Evolutionary conservation across 1,140 invertebrate species (phyloP).

Genomic region (Gonioctena quinquepunctata): DNA sequence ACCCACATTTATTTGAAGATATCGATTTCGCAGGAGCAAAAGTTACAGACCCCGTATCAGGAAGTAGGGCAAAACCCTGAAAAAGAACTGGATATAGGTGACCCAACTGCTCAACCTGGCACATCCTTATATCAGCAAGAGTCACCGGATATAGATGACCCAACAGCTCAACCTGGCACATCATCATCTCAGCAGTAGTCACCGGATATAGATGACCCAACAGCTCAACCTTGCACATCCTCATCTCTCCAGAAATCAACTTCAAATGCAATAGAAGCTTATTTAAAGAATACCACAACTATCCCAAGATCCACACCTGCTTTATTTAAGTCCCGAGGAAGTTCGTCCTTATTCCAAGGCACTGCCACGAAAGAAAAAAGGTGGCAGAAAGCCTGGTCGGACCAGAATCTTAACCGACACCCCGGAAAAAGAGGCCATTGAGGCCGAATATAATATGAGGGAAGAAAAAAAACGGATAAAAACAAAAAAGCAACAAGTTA

Average conservation of each 20-base stretch:
- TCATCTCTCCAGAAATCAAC: too few species aligned
- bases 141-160: too few species aligned
- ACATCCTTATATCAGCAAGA: too few species aligned
- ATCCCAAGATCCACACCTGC: not conserved
- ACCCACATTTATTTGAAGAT: constrained; percentile 25
- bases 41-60: constrained; percentile 16
- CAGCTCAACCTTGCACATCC: too few species aligned
- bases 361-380: constrained; percentile 11
- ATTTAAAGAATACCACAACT: too few species aligned
- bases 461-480: too few species aligned
- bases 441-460: too few species aligned
- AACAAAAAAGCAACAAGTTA: too few species aligned
- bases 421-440: constrained; percentile 22
- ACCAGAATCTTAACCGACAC: constrained; percentile 22
- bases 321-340: constrained; percentile 23
- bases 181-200: too few species aligned
- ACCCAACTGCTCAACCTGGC: constrained; percentile 16
- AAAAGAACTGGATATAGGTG: constrained; percentile 17
- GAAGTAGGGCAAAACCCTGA: constrained; percentile 19
- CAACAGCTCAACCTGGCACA: too few species aligned
- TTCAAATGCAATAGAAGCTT: too few species aligned
- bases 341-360: constrained; percentile 19
- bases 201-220: too few species aligned
- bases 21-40: constrained; percentile 18
- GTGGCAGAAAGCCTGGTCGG: constrained; percentile 8